Evolutionary conservation across 2,797 vertebrate genomes (phyloP).

Genomic region (Eremophila alpestris): DNA sequence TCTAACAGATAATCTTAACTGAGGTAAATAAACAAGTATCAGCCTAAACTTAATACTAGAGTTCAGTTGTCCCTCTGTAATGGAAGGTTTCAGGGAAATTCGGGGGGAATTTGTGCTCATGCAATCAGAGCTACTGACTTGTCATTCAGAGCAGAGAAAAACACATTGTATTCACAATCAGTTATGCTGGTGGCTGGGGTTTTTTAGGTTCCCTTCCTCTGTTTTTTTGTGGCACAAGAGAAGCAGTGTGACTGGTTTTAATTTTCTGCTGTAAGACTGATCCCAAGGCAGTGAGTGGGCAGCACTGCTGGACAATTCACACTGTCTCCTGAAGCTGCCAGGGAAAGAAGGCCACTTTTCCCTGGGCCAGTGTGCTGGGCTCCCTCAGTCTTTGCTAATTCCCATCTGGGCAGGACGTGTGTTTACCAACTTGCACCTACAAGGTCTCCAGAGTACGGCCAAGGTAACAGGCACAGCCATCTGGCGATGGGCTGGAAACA

Average conservation of each 20-base stretch:
- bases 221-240: background rate
- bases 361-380: background rate
- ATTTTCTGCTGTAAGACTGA: background rate
- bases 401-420: fast-evolving
- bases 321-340: background rate
- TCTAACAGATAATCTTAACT: background rate
- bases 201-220: background rate
- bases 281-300: background rate
- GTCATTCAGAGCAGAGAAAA: background rate
- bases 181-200: background rate
- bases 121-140: constrained; percentile 50
- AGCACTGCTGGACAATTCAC: background rate
- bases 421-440: background rate
- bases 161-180: background rate
- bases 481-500: background rate
- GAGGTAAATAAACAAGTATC: constrained; percentile 33
- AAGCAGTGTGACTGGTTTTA: background rate
- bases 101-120: background rate
- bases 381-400: background rate
- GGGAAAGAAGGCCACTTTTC: background rate
- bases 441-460: background rate
- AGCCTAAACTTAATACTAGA: background rate
- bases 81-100: constrained; percentile 43
- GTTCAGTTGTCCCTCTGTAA: background rate
- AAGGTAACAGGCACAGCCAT: background rate